Percentiles rank a stretch among this genome's conserved stretches.
Evolutionary conservation across 2,888 invertebrate genomes (phyloP).

Genomic region (Marronus borbonicus): DNA sequence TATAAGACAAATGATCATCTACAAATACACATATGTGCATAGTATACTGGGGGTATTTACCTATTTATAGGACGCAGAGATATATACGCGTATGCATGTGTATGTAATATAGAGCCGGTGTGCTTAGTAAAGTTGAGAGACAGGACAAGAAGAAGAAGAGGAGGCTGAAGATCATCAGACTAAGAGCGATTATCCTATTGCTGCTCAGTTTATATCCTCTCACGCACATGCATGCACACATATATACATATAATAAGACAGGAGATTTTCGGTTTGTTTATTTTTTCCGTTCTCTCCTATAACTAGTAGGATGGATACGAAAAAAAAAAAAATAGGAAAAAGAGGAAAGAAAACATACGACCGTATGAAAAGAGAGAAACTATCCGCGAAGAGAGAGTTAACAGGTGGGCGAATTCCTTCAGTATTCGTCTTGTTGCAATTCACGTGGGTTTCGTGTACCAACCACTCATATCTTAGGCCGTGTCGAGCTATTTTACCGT

Average conservation of each 20-base stretch:
- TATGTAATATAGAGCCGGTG: constrained; percentile 1
- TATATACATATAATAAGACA: constrained; percentile 25
- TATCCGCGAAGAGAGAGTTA: constrained; percentile 60
- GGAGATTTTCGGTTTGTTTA: constrained; percentile 40
- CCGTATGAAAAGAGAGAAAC: constrained; percentile 48
- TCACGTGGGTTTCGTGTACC: constrained; percentile 67
- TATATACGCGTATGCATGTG: not conserved
- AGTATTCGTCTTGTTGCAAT: constrained; percentile 64
- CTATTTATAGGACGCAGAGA: not conserved
- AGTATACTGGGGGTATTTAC: not conserved
- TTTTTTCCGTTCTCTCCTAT: constrained; percentile 15
- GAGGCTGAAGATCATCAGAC: constrained; percentile 14
- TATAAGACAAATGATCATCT: constrained; percentile 41
- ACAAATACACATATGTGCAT: constrained; percentile 7
- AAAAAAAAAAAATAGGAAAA: constrained; percentile 31
- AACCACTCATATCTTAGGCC: constrained; percentile 63
- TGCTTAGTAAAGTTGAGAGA: constrained; percentile 12
- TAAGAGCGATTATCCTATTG: constrained; percentile 35
- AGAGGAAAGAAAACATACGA: constrained; percentile 39
- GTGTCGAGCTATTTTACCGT: constrained; percentile 59
- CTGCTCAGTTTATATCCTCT: constrained; percentile 35
- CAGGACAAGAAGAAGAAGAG: constrained; percentile 28
- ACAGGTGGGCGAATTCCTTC: constrained; percentile 67
- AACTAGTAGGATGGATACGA: constrained; percentile 30
- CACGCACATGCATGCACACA: constrained; percentile 16